Evolutionary conservation across 2,797 vertebrate species (phyloP).

Genomic region (Chaunax sp.): DNA sequence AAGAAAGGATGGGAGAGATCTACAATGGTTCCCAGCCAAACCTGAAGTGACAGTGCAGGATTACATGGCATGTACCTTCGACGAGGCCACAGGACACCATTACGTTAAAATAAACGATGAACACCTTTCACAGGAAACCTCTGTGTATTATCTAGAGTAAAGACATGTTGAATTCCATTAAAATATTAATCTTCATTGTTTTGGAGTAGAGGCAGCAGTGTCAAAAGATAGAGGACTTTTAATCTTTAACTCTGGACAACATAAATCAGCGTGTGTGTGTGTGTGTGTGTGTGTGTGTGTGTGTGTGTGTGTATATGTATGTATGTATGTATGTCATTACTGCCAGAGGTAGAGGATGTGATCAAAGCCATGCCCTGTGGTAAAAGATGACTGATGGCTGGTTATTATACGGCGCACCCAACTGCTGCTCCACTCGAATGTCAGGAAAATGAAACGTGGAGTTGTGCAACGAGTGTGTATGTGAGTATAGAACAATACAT

Average conservation of each 20-base stretch:
- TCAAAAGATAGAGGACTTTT: not conserved
- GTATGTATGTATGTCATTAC: conserved; percentile 11
- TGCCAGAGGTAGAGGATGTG: conserved; percentile 11
- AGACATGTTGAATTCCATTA: not conserved
- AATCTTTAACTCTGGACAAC: not conserved
- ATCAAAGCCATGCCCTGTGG: conserved; percentile 38
- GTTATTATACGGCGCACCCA: conserved; percentile 14
- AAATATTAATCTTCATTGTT: not conserved
- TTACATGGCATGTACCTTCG: not conserved
- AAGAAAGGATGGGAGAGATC: not conserved
- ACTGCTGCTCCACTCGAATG: conserved; percentile 33
- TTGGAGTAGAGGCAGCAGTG: too few relatives aligned
- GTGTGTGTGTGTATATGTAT: too few relatives aligned
- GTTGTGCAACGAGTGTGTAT: conserved; percentile 4
- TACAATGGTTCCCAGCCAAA: too few relatives aligned
- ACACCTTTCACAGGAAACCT: too few relatives aligned
- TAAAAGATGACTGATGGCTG: conserved; percentile 48
- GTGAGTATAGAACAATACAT: conserved; percentile 4
- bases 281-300: too few relatives aligned
- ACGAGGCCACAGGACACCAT: not conserved
- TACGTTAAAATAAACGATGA: too few relatives aligned
- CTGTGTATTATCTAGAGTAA: not conserved
- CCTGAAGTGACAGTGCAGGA: too few relatives aligned
- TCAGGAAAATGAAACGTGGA: conserved; percentile 34
- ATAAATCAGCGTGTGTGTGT: not conserved